Base-by-base conservation (phyloP, 2,797 vertebrate genomes). In the Ispidina lecontei region DNA sequence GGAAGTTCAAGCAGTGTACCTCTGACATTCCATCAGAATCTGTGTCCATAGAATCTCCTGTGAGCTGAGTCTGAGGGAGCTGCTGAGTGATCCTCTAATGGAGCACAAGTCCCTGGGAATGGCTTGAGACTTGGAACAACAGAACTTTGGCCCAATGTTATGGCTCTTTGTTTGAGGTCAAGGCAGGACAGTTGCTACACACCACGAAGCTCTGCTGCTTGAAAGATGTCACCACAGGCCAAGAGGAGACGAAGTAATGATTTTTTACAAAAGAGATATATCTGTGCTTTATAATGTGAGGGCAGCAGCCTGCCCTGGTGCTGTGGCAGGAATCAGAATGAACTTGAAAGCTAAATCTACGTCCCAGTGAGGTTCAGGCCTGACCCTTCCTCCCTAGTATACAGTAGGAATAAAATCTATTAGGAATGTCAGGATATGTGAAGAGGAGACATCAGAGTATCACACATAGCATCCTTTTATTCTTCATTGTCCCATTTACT, bases 161-260 rank as follows among this genome's bases (percentile, higher is more conserved):
- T 4, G 23, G 62, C 55, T 73, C 8, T 64, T 81, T 21, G 10
- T 67, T 58, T 78, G 70, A 92, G 82, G 52, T 76, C 31, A 49
- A 87, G 59, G 17, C 49, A 67, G 79, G 55, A 78, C 41, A 92
- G 35, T 49, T 94, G 31, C 73, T 86, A 63, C 14, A 37, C 67
- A 31, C 84, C 67, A 69, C 59, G 65, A 49, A 93, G 72, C 54
- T 91, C 29, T 69, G 39, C 82, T 91, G 56, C 81, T 81, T 88
- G 83, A 52, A 82, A 75, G 67, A 9, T 92, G 55, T 76, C 69
- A 33, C 51, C 25, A n/a, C 54, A 84, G 71, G 54, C 49, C 74
- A 78, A 47, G 47, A 84, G 46, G 52, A 81, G 39, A 81, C 52
- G 72, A 77, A 87, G 39, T 52, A 12, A 62, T 33, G 29, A 14